A percentile compares a stretch with the other conserved stretches of the same genome.
These are phyloP conservation scores for Burhinus oedicnemus DNA, from an alignment of 2,113 vertebrate genomes.

Conservation along the genomic window DNA sequence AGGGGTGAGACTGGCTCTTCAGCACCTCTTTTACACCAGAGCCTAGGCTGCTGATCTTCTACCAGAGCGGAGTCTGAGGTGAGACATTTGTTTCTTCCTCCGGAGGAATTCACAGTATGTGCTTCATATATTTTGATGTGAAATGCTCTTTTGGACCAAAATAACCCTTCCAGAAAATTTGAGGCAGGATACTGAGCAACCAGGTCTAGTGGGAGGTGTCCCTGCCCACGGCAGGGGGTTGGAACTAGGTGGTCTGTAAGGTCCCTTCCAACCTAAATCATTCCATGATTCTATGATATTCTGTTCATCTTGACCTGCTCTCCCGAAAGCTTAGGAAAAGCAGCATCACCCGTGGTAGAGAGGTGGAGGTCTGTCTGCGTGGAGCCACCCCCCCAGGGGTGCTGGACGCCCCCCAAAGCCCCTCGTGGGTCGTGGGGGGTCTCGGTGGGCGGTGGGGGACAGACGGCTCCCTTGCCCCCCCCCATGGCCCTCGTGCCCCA, in stretches of 20 bases:
- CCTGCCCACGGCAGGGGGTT: too few relatives aligned
- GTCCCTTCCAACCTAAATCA: too few relatives aligned
- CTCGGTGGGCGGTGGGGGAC: neutral
- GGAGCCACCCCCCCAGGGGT: neutral
- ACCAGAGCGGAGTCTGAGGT: neutral
- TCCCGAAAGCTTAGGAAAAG: neutral
- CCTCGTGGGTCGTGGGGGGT: fast-evolving
- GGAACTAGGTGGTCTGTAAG: too few relatives aligned
- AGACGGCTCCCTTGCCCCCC: neutral
- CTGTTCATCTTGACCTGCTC: neutral
- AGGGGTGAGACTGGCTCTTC: neutral
- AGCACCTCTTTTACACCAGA: neutral
- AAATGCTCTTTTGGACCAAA: neutral
- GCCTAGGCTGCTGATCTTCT: neutral
- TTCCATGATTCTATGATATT: neutral
- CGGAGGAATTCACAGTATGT: neutral
- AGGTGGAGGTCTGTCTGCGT: neutral
- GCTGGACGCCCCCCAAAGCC: neutral
- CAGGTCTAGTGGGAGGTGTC: too few relatives aligned
- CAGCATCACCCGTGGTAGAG: fast-evolving
- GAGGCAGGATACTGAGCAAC: neutral
- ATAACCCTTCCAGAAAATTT: neutral
- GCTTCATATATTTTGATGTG: neutral
- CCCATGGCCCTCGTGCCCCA: neutral
- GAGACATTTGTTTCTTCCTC: neutral